These are phyloP conservation scores for Scomber scombrus DNA, from an alignment of 2,113 vertebrate species.

Conservation along the genomic window DNA sequence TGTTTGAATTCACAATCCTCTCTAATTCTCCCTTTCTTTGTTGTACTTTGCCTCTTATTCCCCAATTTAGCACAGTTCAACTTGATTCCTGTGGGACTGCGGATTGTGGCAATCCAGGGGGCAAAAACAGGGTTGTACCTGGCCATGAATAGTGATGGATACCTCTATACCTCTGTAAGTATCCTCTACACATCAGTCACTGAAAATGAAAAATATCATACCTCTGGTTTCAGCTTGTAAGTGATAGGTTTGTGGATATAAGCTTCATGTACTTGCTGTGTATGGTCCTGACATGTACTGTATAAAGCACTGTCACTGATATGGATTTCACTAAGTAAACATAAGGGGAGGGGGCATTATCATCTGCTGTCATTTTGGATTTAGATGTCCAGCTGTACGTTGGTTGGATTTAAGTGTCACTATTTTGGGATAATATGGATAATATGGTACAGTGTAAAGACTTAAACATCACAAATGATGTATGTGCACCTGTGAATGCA, in stretches of 20 bases:
- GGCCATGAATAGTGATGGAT: slow-evolving; percentile 98
- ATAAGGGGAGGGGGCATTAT: slow-evolving; percentile 14
- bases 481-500: no score
- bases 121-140: slow-evolving; percentile 96
- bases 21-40: slow-evolving; percentile 44
- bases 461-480: neutral
- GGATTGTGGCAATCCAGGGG: slow-evolving; percentile 98
- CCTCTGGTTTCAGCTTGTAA: slow-evolving; percentile 17
- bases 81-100: slow-evolving; percentile 98
- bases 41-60: slow-evolving; percentile 58
- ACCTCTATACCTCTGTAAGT: slow-evolving; percentile 91
- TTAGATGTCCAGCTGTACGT: slow-evolving; percentile 24
- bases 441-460: neutral
- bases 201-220: neutral
- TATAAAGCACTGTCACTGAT: slow-evolving; percentile 4
- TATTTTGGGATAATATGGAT: slow-evolving; percentile 10
- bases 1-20: slow-evolving; percentile 31
- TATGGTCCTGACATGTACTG: slow-evolving; percentile 35
- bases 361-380: slow-evolving; percentile 42
- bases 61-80: slow-evolving; percentile 95
- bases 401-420: slow-evolving; percentile 4
- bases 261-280: neutral
- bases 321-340: slow-evolving; percentile 18
- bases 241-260: slow-evolving; percentile 6
- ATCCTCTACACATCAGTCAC: slow-evolving; percentile 16